These are phyloP conservation scores for Cartodere bifasciata DNA, from an alignment of 2,888 invertebrate genomes.

Conservation along the genomic window DNA sequence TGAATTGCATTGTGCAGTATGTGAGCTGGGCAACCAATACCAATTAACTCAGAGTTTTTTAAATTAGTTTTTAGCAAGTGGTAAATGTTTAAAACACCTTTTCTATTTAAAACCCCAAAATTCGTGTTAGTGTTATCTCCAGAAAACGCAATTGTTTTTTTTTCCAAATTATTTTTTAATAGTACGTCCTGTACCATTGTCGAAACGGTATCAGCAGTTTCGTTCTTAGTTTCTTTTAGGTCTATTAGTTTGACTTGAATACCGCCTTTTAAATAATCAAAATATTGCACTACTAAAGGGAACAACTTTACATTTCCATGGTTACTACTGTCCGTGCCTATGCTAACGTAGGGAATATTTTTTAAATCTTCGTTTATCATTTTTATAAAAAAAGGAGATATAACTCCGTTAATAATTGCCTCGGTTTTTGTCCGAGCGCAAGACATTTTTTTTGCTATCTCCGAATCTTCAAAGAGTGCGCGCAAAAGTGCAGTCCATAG, in stretches of 20 bases:
- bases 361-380: too few species aligned
- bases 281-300: constrained; percentile 16
- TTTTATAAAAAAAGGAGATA: constrained; percentile 5
- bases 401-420: constrained; percentile 3
- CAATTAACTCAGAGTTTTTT: constrained; percentile 14
- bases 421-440: constrained; percentile 4
- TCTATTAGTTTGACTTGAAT: constrained; percentile 14
- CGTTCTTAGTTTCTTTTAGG: constrained; percentile 5
- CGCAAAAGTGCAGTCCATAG: constrained; percentile 18
- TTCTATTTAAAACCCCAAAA: constrained; percentile 15
- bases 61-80: constrained; percentile 10
- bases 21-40: constrained; percentile 16
- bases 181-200: neutral
- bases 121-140: constrained; percentile 13
- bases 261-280: constrained; percentile 14
- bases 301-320: constrained; percentile 15
- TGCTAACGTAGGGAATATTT: constrained; percentile 11
- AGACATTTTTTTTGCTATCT: constrained; percentile 15
- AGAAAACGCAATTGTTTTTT: constrained; percentile 9
- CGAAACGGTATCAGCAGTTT: constrained; percentile 4
- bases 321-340: constrained; percentile 15
- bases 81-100: constrained; percentile 13
- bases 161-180: neutral
- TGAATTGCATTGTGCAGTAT: constrained; percentile 18
- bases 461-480: constrained; percentile 17